Base-by-base conservation (phyloP, 2,888 invertebrate genomes). In the Megalurothrips usitatus region DNA sequence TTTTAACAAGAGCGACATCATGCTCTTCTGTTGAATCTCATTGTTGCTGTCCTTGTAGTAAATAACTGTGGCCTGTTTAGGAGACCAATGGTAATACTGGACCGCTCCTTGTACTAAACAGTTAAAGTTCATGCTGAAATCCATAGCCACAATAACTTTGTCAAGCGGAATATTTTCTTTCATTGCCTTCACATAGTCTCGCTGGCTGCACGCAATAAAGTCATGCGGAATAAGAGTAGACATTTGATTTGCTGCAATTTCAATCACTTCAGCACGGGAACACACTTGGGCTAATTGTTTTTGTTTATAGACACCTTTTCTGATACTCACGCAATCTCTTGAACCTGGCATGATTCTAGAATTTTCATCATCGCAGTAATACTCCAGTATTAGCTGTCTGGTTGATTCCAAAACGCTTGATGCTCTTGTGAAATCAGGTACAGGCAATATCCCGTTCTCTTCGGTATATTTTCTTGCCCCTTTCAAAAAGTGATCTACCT, bases 61-160 rank as follows among this genome's bases (percentile, higher is more conserved):
- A 63, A 63, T 19, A 63, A 63, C 63, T 63, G 63, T 63, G 63
- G 63, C 63, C 63, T 63, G 63, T 63, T 63, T 63, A 63, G 63
- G 63, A 23, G 63, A 63, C 63, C 63, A 63, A 9, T 63, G 63
- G 63, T 63, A 63, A n/a, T 9, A 63, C 23, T 63, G 63, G 63
- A 63, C 63, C 8, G 63, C 63, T 63, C 63, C 63, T 23, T 63
- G 63, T 63, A 63, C 63, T 63, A 63, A 63, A n/a, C 63, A 63
- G 63, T 63, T 6, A n/a, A n/a, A 63, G n/a, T 63, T 63, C 63
- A 63, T 63, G 63, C 63, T 63, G 23, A 68, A 68, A 68, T 68
- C 68, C 68, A 68, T 68, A 9, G 68, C 68, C 19, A 23, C 3
- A 4, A 68, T 68, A 23, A 23, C 68, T 23, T n/a, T 68, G 68